A percentile compares a stretch with the other conserved stretches of the same genome.
These are phyloP conservation scores for Mus spretus DNA, from an alignment of 2,797 vertebrate species.

Conservation along the genomic window DNA sequence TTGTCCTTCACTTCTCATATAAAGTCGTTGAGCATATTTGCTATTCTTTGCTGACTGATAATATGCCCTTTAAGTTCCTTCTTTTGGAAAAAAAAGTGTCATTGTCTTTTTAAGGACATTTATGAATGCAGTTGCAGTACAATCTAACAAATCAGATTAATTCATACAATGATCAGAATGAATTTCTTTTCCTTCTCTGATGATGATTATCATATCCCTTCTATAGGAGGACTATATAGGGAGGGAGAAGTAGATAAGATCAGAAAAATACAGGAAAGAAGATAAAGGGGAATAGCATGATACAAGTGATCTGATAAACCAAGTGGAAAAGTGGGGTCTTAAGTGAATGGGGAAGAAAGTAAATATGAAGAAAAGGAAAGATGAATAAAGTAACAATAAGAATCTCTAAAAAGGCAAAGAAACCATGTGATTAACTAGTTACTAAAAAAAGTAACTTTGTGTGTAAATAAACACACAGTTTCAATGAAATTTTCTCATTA, in stretches of 20 bases:
- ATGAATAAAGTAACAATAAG: neutral
- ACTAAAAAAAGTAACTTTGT: neutral
- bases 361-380: neutral
- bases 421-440: neutral
- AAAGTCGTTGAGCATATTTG: neutral
- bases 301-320: neutral
- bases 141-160: neutral
- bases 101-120: neutral
- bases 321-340: neutral
- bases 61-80: neutral
- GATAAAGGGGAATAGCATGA: neutral
- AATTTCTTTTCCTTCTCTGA: neutral
- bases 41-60: neutral
- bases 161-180: neutral
- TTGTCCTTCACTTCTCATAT: neutral
- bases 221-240: neutral
- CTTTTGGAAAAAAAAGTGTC: neutral
- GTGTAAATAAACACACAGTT: neutral
- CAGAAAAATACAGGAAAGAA: neutral
- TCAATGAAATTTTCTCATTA: neutral
- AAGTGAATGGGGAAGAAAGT: neutral
- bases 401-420: neutral
- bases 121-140: neutral
- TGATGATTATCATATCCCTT: neutral
- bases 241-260: neutral